These are phyloP conservation scores for Ursus arctos DNA, from an alignment of 2,113 vertebrate genomes.

Conservation along the genomic window DNA sequence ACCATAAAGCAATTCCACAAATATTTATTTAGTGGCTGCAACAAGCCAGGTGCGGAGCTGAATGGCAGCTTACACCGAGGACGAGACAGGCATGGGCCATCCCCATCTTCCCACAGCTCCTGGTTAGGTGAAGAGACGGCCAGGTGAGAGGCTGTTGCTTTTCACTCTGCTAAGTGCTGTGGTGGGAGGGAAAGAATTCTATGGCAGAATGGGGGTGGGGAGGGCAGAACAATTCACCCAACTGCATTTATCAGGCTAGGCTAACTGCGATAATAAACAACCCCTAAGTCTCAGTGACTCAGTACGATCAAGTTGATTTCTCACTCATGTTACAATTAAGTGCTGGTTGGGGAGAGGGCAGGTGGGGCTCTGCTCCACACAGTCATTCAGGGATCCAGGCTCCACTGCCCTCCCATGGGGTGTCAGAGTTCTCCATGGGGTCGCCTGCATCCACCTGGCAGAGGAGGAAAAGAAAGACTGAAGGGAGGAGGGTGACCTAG, in stretches of 20 bases:
- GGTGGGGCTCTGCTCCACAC: neutral
- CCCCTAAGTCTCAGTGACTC: neutral
- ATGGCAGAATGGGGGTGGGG: neutral
- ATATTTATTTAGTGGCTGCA: slow-evolving; percentile 65
- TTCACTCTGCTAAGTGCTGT: neutral
- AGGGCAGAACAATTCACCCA: neutral
- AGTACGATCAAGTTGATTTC: neutral
- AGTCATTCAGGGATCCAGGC: neutral
- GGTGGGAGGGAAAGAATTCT: neutral
- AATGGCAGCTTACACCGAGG: neutral
- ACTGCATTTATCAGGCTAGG: neutral
- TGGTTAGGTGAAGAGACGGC: neutral
- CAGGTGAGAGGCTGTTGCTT: neutral
- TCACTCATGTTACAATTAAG: neutral
- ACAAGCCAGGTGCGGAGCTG: slow-evolving; percentile 47
- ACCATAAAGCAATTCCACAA: slow-evolving; percentile 65
- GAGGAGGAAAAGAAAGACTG: neutral
- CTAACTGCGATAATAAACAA: neutral
- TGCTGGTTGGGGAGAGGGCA: neutral
- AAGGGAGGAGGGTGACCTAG: neutral
- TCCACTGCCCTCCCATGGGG: neutral
- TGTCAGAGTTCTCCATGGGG: neutral
- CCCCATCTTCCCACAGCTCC: neutral
- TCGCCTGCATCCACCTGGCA: neutral
- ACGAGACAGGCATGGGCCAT: neutral